Base-by-base conservation (phyloP, 1,140 invertebrate species). In the Neotoxoptera formosana region DNA sequence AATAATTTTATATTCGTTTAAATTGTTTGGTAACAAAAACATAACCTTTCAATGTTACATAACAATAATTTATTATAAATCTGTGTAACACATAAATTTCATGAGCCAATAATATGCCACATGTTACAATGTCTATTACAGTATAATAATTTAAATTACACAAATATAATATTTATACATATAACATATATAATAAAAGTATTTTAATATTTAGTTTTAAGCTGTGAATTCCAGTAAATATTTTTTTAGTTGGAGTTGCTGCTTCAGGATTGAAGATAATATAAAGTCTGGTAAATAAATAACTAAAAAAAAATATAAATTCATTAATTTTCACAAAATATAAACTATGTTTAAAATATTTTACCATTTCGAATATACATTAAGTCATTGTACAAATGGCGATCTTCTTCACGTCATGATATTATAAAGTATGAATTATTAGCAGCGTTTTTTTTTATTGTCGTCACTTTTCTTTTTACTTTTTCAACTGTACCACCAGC, bases 401-500 rank as follows among this genome's bases (percentile, higher is more conserved):
- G 95, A 95, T 99, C 98, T 94, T 97, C 97, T 41, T 97, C 96
- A 94, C 97, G n/a, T n/a, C n/a, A 97, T 0, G 97, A 97, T 11
- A 99, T 96, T 45, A 99, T 97, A 60, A 98, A 95, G 94, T 98
- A 98, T 11, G 96, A 95, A 94, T 96, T n/a, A n/a, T n/a, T 96
- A 0, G 95, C 94, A 94, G 97, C 97, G 94, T 97, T 95, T 94
- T 97, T 97, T 94, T 97, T 96, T 90, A 99, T 97, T 90, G 97
- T 96, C 36, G 96, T 96, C 25, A 97, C 95, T 0, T 97, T 96
- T 86, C 97, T 96, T 90, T 97, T 96, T 84, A 97, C 97, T 94
- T 97, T 97, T 93, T 98, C 97, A 53, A 99, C 97, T 60, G 96
- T 96, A 6, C 98, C 99, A 30, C 98, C 98, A 81, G 98, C 98